Base-by-base conservation (phyloP, 2,888 invertebrate species). In the Sarcophaga variegata region DNA sequence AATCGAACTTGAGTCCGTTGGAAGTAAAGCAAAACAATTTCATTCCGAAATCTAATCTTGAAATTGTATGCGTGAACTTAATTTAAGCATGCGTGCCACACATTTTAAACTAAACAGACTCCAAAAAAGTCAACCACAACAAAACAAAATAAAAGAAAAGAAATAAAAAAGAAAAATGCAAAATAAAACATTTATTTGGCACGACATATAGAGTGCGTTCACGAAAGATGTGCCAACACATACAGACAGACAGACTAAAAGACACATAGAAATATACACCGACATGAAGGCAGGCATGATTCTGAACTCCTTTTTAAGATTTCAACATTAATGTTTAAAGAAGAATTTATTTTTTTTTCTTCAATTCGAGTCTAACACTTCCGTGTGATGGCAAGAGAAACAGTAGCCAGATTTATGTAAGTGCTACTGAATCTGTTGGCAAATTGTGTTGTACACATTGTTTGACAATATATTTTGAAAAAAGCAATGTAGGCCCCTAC, bases 161-260 rank as follows among this genome's bases (percentile, higher is more conserved):
- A 49, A 66, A 77, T 66, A 27, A 25, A n/a, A 71, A 66, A 63
- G 62, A 20, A 62, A 59, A 67, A 69, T 37, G 37, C 10, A 77
- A 82, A 87, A 74, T 77, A 59, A 76, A 80, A 87, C 87, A 87
- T 84, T 87, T 84, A 87, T 87, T 87, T 87, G 71, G 84, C 78
- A 81, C 87, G 87, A 87, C 81, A 84, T 75, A 81, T 76, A 72
- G 81, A 87, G 87, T 87, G 86, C 83, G 86, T 84, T 87, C 84
- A 83, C 75, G 78, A 83, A 59, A 62, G 5, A 54, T 17, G 49
- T 10, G 12, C 54, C 14, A 66, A 22, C 25, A n/a, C 59, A 59
- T 14, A 64, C 64, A 59, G 64, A 67, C 11, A 11, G 4, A 64
- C 14, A 25, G 22, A 83, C 79, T 11, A 59, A 69, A 59, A 79